A percentile compares a stretch with the other conserved stretches of the same genome.
phyloP scores from a whole-genome alignment of 2,113 vertebrate genomes.

The Passer domesticus region DNA sequence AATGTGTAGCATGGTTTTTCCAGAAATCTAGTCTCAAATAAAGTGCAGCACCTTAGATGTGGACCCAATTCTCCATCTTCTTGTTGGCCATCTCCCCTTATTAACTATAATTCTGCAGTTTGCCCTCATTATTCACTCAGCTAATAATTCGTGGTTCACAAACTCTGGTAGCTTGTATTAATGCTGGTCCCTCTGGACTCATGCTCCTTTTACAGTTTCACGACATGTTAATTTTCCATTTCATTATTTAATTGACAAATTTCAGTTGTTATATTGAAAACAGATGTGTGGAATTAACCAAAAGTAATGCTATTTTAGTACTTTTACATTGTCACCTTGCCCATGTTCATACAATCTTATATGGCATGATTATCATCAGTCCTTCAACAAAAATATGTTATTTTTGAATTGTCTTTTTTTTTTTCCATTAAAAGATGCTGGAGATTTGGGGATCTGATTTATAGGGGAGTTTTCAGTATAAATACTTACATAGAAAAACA shows the following conservation, averaged over 20 bases:
- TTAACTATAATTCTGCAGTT: neutral
- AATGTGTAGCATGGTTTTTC: accelerated
- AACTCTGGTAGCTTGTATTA: neutral
- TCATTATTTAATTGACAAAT: neutral
- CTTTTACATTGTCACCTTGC: neutral
- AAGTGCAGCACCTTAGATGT: neutral
- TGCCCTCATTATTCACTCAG: neutral
- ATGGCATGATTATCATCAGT: neutral
- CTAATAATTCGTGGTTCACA: neutral
- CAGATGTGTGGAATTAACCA: neutral
- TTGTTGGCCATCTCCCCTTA: neutral
- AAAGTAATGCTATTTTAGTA: neutral
- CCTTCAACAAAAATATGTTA: neutral
- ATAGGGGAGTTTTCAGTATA: neutral
- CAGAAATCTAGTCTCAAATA: neutral
- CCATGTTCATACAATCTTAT: neutral
- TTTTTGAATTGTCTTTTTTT: accelerated
- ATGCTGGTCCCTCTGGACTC: neutral
- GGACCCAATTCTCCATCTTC: neutral
- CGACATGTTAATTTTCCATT: neutral
- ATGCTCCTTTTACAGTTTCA: neutral
- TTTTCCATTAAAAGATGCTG: neutral
- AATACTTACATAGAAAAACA: neutral
- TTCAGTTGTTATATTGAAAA: neutral
- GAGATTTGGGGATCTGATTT: neutral